Percentiles rank a stretch among this genome's conserved stretches.
Conservation (phyloP, 1,140 invertebrate species). For the Hyles vespertilio region DNA sequence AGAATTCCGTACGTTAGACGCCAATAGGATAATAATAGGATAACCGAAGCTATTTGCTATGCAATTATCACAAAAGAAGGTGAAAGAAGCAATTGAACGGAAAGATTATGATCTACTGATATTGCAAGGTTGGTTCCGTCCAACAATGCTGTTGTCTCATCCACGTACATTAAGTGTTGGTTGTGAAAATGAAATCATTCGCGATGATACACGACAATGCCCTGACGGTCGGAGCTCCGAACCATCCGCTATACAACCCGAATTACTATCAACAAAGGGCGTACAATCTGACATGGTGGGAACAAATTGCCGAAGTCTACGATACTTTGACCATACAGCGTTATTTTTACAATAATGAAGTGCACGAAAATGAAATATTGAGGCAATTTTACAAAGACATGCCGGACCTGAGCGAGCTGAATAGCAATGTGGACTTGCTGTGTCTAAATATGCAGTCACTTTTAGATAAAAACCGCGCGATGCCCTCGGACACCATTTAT, state of each 20-base stretch:
- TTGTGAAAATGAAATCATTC: background rate
- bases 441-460: constrained; percentile 77
- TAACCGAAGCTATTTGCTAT: background rate
- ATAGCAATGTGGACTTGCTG: constrained; percentile 56
- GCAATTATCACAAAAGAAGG: background rate
- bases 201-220: background rate
- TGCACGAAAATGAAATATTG: background rate
- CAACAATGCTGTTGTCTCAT: constrained; percentile 4
- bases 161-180: constrained; percentile 3
- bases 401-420: constrained; percentile 32
- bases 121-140: constrained; percentile 2
- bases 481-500: constrained; percentile 75
- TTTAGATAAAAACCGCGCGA: constrained; percentile 66
- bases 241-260: background rate
- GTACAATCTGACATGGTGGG: background rate
- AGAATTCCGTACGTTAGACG: background rate
- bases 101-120: constrained; percentile 1
- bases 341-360: background rate
- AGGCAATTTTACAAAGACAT: constrained; percentile 16
- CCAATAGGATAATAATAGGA: too few species aligned
- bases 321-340: background rate
- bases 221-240: background rate
- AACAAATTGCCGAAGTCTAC: background rate
- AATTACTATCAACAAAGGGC: background rate
- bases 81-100: background rate